These are phyloP conservation scores for Tringa solitaria DNA, from an alignment of 2,113 vertebrate genomes.

Conservation along the genomic window DNA sequence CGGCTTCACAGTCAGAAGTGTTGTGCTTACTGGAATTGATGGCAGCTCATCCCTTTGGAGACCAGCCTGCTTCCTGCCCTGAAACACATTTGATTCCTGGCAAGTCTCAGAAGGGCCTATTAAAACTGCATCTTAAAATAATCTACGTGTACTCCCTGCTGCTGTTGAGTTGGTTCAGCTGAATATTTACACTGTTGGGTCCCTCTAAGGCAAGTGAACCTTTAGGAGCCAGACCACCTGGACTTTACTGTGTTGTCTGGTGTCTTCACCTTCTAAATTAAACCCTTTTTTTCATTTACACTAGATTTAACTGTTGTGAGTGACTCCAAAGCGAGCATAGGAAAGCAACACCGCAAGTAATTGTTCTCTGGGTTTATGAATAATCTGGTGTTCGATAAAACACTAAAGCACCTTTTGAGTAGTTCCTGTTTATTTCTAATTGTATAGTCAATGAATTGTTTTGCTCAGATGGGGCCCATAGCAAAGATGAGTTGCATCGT, in stretches of 20 bases:
- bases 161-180: not conserved
- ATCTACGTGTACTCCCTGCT: not conserved
- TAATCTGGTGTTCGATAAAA: not conserved
- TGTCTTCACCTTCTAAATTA: not conserved
- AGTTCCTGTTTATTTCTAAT: not conserved
- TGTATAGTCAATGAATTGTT: not conserved
- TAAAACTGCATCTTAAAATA: not conserved
- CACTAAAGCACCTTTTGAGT: not conserved
- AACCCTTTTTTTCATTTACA: not conserved
- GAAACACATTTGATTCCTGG: not conserved
- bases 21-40: not conserved
- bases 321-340: not conserved
- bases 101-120: not conserved
- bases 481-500: not conserved
- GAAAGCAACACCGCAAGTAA: not conserved
- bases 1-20: not conserved
- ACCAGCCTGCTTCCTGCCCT: not conserved
- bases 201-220: not conserved
- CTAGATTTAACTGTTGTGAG: not conserved
- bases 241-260: not conserved
- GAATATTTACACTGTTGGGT: not conserved
- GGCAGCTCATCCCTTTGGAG: not conserved
- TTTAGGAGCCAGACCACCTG: not conserved
- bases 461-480: not conserved
- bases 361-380: not conserved